A percentile compares a stretch with the other conserved stretches of the same genome.
Evolutionary conservation across 1,140 invertebrate species (phyloP).

Genomic region (Contarinia nasturtii): DNA sequence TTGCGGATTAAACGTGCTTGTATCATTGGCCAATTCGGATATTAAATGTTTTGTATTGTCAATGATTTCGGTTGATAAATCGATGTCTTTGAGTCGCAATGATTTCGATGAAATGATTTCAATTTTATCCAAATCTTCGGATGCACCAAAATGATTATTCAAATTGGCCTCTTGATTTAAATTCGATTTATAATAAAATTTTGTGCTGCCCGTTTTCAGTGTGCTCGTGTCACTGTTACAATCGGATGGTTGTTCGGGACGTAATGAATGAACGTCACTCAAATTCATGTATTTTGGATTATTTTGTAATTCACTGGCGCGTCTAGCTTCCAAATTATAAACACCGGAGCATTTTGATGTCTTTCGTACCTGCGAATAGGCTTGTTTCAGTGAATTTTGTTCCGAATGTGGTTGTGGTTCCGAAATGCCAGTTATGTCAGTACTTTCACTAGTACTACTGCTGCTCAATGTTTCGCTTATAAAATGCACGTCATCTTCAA

Average conservation of each 20-base stretch:
- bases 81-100: conserved; percentile 2
- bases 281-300: too few species aligned
- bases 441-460: conserved; percentile 18
- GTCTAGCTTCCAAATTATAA: too few species aligned
- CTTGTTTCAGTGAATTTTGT: not conserved
- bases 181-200: not conserved
- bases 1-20: not conserved
- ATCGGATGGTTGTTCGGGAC: too few species aligned
- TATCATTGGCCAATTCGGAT: not conserved
- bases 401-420: conserved; percentile 13
- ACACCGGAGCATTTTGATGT: too few species aligned
- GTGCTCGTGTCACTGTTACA: not conserved
- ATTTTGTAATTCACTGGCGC: too few species aligned
- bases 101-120: conserved; percentile 19
- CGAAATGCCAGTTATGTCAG: conserved; percentile 18
- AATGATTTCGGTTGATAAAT: not conserved
- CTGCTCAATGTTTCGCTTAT: conserved; percentile 11
- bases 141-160: not conserved
- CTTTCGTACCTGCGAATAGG: too few species aligned
- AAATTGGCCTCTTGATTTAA: not conserved
- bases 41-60: not conserved
- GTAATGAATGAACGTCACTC: too few species aligned
- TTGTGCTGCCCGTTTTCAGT: not conserved
- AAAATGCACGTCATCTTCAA: not conserved
- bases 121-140: conserved; percentile 13